Conservation (phyloP, 2,113 vertebrate species). For the Prunella himalayana region DNA sequence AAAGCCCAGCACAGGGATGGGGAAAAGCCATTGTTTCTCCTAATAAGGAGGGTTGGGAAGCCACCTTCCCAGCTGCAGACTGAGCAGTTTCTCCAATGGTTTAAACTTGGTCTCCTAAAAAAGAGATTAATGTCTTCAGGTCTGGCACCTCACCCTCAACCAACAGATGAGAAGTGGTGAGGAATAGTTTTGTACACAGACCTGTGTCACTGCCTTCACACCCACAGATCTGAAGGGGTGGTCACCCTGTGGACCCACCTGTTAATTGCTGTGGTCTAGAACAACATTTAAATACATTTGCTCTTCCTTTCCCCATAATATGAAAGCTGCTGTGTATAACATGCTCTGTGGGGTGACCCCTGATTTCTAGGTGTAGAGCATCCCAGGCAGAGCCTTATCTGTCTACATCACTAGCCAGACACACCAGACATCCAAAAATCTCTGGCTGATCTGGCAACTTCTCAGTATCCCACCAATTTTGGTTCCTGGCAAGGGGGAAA, state of each 20-base stretch:
- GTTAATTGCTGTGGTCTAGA: background rate
- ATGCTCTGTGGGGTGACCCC: accelerated
- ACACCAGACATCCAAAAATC: background rate
- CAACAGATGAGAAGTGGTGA: background rate
- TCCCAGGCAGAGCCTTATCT: background rate
- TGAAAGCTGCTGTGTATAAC: background rate
- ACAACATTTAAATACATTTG: background rate
- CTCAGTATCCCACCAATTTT: background rate
- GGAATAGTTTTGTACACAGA: accelerated
- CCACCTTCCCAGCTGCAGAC: background rate
- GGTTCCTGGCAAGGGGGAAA: background rate
- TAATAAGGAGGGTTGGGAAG: background rate
- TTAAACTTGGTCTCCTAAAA: background rate
- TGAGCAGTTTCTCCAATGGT: background rate
- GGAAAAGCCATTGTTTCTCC: background rate
- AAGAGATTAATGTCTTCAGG: background rate
- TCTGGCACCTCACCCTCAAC: background rate
- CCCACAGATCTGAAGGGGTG: background rate
- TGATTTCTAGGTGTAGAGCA: background rate
- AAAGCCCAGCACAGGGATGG: background rate
- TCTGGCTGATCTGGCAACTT: background rate
- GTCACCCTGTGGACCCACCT: background rate
- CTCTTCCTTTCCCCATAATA: background rate
- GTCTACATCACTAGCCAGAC: background rate
- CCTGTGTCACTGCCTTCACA: background rate